A percentile compares a stretch with the other conserved stretches of the same genome.
Conservation (phyloP, 2,888 invertebrate genomes). For the Andrena haemorrhoa region DNA sequence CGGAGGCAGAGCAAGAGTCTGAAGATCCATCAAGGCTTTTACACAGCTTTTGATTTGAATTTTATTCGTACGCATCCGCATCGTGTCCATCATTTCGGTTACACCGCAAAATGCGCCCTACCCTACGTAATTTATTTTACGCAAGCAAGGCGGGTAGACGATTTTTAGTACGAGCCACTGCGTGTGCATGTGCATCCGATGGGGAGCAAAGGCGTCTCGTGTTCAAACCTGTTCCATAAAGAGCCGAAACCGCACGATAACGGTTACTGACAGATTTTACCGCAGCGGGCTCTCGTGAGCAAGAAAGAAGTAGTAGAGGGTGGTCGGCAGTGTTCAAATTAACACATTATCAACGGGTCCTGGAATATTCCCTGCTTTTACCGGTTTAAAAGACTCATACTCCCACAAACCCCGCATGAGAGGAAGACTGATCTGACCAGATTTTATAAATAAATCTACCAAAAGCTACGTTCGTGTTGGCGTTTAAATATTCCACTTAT, state of each 20-base stretch:
- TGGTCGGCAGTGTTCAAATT: background rate
- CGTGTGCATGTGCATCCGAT: constrained; percentile 25
- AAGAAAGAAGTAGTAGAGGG: constrained; percentile 12
- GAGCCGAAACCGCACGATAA: constrained; percentile 66
- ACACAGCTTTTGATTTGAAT: too few species aligned
- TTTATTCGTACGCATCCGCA: too few species aligned
- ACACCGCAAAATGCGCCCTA: background rate
- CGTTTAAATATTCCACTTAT: background rate
- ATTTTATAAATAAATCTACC: constrained; percentile 6
- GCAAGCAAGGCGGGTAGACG: background rate
- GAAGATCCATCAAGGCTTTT: too few species aligned
- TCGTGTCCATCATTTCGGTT: too few species aligned
- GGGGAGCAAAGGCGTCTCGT: constrained; percentile 56
- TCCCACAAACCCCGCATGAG: background rate
- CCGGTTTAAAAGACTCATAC: too few species aligned
- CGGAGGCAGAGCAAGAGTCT: too few species aligned
- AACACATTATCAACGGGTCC: too few species aligned
- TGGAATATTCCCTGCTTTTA: too few species aligned
- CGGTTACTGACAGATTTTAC: constrained; percentile 69
- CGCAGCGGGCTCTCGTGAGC: constrained; percentile 34
- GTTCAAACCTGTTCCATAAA: constrained; percentile 68
- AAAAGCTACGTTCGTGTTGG: background rate
- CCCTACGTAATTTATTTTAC: background rate
- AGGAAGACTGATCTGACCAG: background rate
- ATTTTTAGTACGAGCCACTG: background rate